Base-by-base conservation (phyloP, 2,888 invertebrate genomes). In the Orchesella flavescens region DNA sequence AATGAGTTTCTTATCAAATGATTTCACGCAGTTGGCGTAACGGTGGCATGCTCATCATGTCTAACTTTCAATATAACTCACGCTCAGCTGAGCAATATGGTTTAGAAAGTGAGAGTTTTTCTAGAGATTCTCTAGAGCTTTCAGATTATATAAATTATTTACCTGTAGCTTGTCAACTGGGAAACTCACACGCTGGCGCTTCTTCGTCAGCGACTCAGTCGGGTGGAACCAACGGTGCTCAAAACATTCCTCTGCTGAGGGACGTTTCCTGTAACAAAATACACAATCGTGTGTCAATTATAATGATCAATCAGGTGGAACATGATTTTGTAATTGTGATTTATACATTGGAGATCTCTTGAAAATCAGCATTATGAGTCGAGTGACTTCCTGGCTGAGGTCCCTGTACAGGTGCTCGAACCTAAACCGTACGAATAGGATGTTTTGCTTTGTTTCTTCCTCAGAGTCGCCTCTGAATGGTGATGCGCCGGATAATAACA, bases 181-280 rank as follows among this genome's bases (percentile, higher is more conserved):
- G 92, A 98, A 97, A 86, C 95, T 92, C 43, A 96, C 95, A 34
- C 34, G 34, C 90, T 98, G 97, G 46, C 98, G 92, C 90, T 97
- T 96, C 91, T 95, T 95, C 89, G 96, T 95, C 95, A 98, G 96
- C 90, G 94, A 96, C 90, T 98, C 97, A 53, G 95, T 95, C 59
- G 96, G 95, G 88, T 96, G 93, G 79, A 99, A 92, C 98, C 99
- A 99, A 90, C 97, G 94, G 91, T 98, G 97, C 90, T 98, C 97
- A 90, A 96, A 93, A 89, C 97, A 97, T 91, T 99, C 98, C 90
- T 98, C 98, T 0, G 96, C 94, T 66, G 95, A 93, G 86, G 98
- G 97, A 89, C 99, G 93, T 93, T 98, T 98, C 88, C 96, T 97
- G 89, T 75, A 92, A 84, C 53, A 87, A 84, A 87, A 46, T 7